Base-by-base conservation (phyloP, 2,888 invertebrate species). In the Nymphalis urticae region DNA sequence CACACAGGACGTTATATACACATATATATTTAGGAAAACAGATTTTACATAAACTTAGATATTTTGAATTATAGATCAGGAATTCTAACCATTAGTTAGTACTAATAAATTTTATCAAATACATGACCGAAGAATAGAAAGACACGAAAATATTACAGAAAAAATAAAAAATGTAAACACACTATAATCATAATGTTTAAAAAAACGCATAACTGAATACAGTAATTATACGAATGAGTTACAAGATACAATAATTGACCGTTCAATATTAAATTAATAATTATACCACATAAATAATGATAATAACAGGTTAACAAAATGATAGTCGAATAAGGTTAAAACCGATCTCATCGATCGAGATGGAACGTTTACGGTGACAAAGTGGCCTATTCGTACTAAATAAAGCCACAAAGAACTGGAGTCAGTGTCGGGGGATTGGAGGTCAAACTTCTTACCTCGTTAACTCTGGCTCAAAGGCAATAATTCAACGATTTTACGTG, bases 401-500 rank as follows among this genome's bases (percentile, higher is more conserved):
- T 73, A 69, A 73, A 73, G 60, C 68, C 68, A 73, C 71, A 74
- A 69, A 75, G 72, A 76, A 66, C 62, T 65, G 59, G 68, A 73
- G 72, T 74, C 74, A 73, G 75, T 68, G 62, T 74, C 74, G 73
- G 75, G 69, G 62, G 64, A 73, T 66, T 79, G 82, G 82, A 87
- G 88, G 87, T 85, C 86, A 81, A 71, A 70, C 75, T 79, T 79
- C 81, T 80, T 76, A 79, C 74, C 77, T 80, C 84, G 87, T 87
- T 84, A 84, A 88, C 85, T 85, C 79, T 80, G 27, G 80, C 81
- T 80, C 83, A 86, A 82, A 75, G 78, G 76, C 82, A 78, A 86
- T 88, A 87, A 86, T 75, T 87, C 85, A 79, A 73, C 78, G 65
- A 79, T 78, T 88, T 88, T 85, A 88, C 82, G 84, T 82, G 84